Conservation (phyloP, 1,140 invertebrate genomes). For the Melanaphis sacchari region DNA sequence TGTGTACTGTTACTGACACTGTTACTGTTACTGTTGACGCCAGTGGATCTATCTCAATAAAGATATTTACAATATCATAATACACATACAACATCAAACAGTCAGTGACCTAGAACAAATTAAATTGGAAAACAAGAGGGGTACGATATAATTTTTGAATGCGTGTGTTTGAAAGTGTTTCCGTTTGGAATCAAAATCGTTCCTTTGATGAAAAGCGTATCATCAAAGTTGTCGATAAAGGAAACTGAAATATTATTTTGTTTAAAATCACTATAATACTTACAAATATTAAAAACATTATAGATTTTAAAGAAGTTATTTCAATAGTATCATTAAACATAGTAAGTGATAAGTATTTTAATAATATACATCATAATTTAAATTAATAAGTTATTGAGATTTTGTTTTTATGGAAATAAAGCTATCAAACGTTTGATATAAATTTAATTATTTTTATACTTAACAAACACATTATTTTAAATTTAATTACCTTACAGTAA, state of each 20-base stretch:
- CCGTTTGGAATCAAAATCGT: slow-evolving; percentile 1
- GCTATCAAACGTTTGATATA: not conserved
- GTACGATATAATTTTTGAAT: not conserved
- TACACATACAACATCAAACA: not conserved
- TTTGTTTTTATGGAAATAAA: not conserved
- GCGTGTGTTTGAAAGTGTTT: not conserved
- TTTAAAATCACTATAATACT: not conserved
- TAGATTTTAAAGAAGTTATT: not conserved
- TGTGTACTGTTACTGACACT: no score
- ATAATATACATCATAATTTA: not conserved
- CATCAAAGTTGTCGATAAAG: not conserved
- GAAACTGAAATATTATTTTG: not conserved
- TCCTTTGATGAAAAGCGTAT: not conserved
- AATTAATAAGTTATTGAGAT: not conserved
- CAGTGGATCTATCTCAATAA: not conserved
- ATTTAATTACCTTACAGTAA: not conserved
- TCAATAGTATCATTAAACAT: not conserved
- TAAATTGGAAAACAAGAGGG: not conserved
- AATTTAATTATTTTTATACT: not conserved
- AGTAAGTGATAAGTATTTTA: not conserved
- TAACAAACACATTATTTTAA: not conserved
- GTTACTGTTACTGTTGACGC: no score
- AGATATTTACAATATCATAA: not conserved
- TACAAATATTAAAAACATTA: not conserved
- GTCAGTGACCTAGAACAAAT: not conserved